Percentiles rank a stretch among this genome's conserved stretches.
Conservation (phyloP, 2,113 vertebrate species). For the Vombatus ursinus region DNA sequence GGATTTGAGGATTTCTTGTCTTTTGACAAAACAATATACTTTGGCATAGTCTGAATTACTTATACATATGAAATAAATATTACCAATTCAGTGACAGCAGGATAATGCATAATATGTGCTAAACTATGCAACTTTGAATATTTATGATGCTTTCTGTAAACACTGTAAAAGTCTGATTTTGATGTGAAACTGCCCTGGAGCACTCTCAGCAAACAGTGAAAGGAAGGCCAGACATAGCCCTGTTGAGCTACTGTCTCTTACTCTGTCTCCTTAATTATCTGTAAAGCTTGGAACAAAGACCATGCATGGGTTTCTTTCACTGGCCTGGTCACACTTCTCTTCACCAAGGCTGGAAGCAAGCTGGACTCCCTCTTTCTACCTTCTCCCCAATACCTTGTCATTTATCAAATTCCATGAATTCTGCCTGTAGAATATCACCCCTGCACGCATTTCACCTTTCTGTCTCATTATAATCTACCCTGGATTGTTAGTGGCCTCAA, state of each 20-base stretch:
- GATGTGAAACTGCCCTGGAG: conserved; percentile 33
- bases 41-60: conserved; percentile 5
- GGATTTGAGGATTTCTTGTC: conserved; percentile 29
- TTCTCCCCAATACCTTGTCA: not conserved
- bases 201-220: conserved; percentile 7
- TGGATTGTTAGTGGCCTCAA: not conserved
- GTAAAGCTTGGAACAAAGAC: not conserved
- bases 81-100: conserved; percentile 23
- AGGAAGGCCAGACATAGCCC: not conserved
- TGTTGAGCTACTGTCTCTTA: not conserved
- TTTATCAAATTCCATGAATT: not conserved
- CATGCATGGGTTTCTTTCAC: not conserved
- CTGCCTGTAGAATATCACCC: not conserved
- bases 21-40: conserved; percentile 45
- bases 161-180: conserved; percentile 15
- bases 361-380: not conserved
- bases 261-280: not conserved
- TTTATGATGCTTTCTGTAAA: conserved; percentile 49
- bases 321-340: not conserved
- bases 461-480: not conserved
- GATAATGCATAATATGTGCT: not conserved
- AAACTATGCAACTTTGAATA: conserved; percentile 41
- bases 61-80: conserved; percentile 48
- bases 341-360: not conserved
- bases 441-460: not conserved